phyloP scores from a whole-genome alignment of 2,888 invertebrate genomes.

The Morpho helenor region DNA sequence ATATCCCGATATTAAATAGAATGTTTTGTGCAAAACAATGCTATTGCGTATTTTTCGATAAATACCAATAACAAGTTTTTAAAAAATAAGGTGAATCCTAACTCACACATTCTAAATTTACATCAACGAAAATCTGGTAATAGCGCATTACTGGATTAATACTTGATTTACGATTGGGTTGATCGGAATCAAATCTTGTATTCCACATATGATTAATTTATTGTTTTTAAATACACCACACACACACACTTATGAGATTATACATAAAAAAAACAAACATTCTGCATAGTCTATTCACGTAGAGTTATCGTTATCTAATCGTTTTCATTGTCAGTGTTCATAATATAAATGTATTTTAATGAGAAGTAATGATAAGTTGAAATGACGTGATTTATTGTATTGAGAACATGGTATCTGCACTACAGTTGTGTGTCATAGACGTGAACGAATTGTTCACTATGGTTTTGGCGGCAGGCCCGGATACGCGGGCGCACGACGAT shows the following conservation, averaged over 20 bases:
- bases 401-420: slow-evolving; percentile 23
- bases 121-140: no score
- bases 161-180: no score
- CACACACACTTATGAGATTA: not conserved
- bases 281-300: not conserved
- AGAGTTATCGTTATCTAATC: slow-evolving; percentile 27
- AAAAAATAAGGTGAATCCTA: no score
- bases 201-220: no score
- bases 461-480: slow-evolving; percentile 31
- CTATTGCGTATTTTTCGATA: no score
- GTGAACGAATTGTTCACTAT: slow-evolving; percentile 27
- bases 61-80: no score
- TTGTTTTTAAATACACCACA: not conserved
- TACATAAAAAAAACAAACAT: not conserved
- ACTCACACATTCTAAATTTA: no score
- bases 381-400: slow-evolving; percentile 25
- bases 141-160: no score
- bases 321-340: slow-evolving; percentile 18
- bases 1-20: no score
- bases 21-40: no score
- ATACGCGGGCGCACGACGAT: slow-evolving; percentile 20
- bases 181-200: no score
- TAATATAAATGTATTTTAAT: slow-evolving; percentile 27
- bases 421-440: slow-evolving; percentile 23
- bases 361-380: slow-evolving; percentile 23